Base-by-base conservation (phyloP, 2,888 invertebrate genomes). In the Creontiades dilutus region DNA sequence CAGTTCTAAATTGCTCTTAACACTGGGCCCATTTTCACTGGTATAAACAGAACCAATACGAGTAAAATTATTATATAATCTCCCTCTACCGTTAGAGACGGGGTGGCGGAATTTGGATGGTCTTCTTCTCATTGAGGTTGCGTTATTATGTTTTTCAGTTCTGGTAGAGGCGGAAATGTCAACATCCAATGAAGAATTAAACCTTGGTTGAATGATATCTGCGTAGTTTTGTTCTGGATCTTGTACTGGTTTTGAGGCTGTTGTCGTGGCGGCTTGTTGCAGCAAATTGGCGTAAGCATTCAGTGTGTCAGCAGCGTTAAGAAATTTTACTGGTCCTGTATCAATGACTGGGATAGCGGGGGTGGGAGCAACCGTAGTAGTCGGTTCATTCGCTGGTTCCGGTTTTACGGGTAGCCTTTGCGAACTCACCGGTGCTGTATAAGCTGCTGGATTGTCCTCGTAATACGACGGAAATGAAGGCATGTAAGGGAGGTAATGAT, bases 1-100 rank as follows among this genome's bases (percentile, higher is more conserved):
- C 14, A 68, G 14, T 48, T 75, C 85, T 16, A 55, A 2, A 52
- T 13, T 46, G 46, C 47, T 23, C 48, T 76, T 86, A 46, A 46
- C 23, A 75, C 28, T 75, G 3, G 86, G 68, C 16, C 47, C 48
- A 27, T 19, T 46, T 13, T 68, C 68, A 57, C 0, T 57, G 4
- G 19, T 23, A 68, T 46, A 68, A 46, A 16, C 75, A 0, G 75
- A 19, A 12, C 61, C 57, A 48, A 19, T 81, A 16, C 89, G 80
- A 55, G 80, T 89, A 19, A 89, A 89, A 47, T 89, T 89, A 57
- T 89, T 89, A 37, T 81, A 89, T 11, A 46, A 57, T n/a, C 57
- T 80, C 19, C 68, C 61, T 61, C 82, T 80, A 0, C 37, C 27
- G 68, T 68, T 68, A 27, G 75, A 19, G 0, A 47, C 19, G 0